Percentiles rank a stretch among this genome's conserved stretches.
These are phyloP conservation scores for Daboia siamensis DNA, from an alignment of 2,113 vertebrate species.

Conservation along the genomic window DNA sequence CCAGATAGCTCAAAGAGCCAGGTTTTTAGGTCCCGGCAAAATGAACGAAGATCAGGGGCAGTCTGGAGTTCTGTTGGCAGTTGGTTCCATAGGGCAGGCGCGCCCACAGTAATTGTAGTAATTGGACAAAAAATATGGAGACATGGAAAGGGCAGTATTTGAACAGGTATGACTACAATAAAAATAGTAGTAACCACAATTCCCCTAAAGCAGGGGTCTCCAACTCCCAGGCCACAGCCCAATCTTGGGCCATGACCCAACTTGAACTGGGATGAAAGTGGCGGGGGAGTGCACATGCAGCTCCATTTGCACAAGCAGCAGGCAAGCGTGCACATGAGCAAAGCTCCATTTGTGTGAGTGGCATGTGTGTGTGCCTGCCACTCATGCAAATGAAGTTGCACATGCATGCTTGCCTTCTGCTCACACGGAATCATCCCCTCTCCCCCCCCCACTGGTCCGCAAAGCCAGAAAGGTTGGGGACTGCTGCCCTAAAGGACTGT, in stretches of 20 bases:
- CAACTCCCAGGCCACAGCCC: neutral
- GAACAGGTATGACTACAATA: neutral
- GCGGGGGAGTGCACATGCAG: neutral
- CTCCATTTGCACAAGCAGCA: neutral
- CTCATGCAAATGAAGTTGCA: neutral
- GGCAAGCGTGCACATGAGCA: neutral
- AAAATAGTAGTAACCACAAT: neutral
- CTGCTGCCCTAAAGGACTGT: neutral
- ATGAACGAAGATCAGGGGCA: too few relatives aligned
- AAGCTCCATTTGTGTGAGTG: neutral
- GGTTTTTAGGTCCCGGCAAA: too few relatives aligned
- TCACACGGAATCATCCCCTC: neutral
- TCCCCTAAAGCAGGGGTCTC: neutral
- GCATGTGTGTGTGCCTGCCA: fast-evolving
- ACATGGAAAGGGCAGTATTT: neutral
- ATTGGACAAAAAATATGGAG: neutral
- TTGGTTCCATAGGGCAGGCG: too few relatives aligned
- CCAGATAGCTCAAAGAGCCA: too few relatives aligned
- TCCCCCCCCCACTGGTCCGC: too few relatives aligned
- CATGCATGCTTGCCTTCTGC: neutral
- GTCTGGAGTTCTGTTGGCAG: too few relatives aligned
- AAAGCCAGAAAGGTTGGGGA: neutral
- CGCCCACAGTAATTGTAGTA: neutral
- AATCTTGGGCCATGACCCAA: neutral
- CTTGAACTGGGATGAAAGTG: neutral